Conservation (phyloP, 2,797 vertebrate genomes). For the Gymnocypris eckloni region DNA sequence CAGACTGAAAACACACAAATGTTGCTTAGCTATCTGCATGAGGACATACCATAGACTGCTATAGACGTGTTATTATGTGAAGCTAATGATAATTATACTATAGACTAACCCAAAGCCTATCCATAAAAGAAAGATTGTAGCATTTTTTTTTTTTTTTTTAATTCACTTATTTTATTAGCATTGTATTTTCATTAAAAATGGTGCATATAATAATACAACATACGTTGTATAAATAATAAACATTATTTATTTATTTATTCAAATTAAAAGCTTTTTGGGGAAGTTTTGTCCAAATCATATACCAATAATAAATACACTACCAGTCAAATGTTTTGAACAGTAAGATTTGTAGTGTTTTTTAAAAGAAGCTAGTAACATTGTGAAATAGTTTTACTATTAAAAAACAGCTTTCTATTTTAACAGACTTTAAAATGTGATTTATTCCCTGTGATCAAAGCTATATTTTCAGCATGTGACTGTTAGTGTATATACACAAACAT, state of each 20-base stretch:
- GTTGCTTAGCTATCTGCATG: conserved; percentile 18
- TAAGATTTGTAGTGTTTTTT: no score
- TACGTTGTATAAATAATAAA: no score
- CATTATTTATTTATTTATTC: no score
- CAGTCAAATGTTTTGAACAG: no score
- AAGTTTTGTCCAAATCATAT: neutral
- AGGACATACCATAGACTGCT: neutral
- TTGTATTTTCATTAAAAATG: neutral
- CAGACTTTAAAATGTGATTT: no score
- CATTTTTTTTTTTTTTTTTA: neutral
- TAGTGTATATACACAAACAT: no score
- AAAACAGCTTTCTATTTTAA: no score
- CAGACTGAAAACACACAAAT: conserved; percentile 26
- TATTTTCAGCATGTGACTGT: no score
- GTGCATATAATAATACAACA: neutral
- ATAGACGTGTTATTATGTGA: neutral
- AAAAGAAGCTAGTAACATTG: no score
- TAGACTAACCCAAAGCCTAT: neutral
- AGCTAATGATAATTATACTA: conserved; percentile 10
- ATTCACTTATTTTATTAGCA: neutral
- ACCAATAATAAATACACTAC: neutral
- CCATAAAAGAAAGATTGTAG: neutral
- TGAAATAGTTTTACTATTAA: no score
- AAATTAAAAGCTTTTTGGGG: neutral
- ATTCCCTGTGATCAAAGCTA: no score